phyloP scores from a whole-genome alignment of 2,888 invertebrate genomes.

The Andrena dorsata region DNA sequence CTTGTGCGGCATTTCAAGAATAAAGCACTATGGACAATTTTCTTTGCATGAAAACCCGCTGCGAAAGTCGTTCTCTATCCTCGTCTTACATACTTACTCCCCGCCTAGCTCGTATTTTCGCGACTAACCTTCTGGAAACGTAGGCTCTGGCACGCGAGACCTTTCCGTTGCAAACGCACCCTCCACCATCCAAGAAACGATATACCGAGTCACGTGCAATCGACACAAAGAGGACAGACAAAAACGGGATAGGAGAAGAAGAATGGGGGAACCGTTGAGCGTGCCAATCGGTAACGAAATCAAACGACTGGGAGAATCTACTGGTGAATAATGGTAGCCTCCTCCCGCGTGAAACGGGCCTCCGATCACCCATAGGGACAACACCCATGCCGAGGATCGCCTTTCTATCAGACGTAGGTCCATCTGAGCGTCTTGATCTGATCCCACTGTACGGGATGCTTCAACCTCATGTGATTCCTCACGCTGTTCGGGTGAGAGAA shows the following conservation, averaged over 20 bases:
- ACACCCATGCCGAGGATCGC: conserved; percentile 14
- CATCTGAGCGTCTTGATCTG: conserved; percentile 93
- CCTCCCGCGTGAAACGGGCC: not conserved
- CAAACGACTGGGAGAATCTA: conserved; percentile 5
- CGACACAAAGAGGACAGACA: conserved; percentile 23
- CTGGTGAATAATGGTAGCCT: not conserved
- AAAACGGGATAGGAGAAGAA: conserved; percentile 5
- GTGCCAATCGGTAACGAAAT: conserved; percentile 1
- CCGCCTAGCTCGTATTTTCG: conserved; percentile 32
- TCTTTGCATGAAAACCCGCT: conserved; percentile 14
- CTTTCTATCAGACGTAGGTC: conserved; percentile 87
- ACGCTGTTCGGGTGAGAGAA: conserved; percentile 95
- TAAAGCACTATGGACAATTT: conserved; percentile 54
- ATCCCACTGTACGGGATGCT: conserved; percentile 93
- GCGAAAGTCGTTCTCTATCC: conserved; percentile 16
- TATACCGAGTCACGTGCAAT: conserved; percentile 45
- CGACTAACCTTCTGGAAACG: conserved; percentile 42
- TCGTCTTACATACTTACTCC: conserved; percentile 39
- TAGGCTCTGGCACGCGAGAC: conserved; percentile 63
- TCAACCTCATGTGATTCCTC: conserved; percentile 94
- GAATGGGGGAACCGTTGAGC: not conserved
- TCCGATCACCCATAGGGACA: not conserved
- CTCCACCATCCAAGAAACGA: conserved; percentile 47
- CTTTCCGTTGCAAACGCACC: conserved; percentile 46
- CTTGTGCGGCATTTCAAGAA: conserved; percentile 52